Conservation (phyloP, 1,140 invertebrate genomes). For the Plodia interpunctella region DNA sequence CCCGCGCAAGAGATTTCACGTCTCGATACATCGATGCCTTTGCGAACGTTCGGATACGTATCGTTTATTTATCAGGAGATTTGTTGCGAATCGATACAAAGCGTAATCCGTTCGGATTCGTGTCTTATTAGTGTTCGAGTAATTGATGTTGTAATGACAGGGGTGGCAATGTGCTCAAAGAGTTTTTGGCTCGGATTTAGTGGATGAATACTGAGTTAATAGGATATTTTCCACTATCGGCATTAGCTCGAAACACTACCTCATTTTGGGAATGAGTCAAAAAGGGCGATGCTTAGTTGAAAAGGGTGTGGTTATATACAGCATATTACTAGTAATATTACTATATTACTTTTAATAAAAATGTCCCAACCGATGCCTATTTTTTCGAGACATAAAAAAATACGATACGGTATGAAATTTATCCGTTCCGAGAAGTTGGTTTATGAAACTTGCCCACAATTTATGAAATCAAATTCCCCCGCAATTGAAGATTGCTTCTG, state of each 20-base stretch:
- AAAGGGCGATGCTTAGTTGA: not conserved
- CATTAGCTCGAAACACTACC: conserved; percentile 6
- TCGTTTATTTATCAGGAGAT: conserved; percentile 12
- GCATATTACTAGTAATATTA: no score
- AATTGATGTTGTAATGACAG: conserved; percentile 5
- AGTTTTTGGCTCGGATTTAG: not conserved
- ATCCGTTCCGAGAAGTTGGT: not conserved
- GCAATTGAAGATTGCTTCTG: conserved; percentile 5
- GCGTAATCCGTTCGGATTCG: conserved; percentile 7
- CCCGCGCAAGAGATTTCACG: conserved; percentile 35
- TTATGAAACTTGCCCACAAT: conserved; percentile 2
- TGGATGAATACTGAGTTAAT: conserved; percentile 7
- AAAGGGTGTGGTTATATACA: not conserved
- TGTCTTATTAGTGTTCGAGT: conserved; percentile 8
- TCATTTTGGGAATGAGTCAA: not conserved
- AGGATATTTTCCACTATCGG: conserved; percentile 12
- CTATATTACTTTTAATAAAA: no score
- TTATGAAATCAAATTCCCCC: conserved; percentile 2
- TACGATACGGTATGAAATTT: not conserved
- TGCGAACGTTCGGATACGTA: conserved; percentile 5
- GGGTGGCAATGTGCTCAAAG: not conserved
- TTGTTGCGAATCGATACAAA: conserved; percentile 12
- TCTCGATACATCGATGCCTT: conserved; percentile 41
- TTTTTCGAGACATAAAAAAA: not conserved
- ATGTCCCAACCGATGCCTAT: no score